A percentile compares a stretch with the other conserved stretches of the same genome.
Conservation (phyloP, 2,113 vertebrate genomes). For the Smithornis capensis region DNA sequence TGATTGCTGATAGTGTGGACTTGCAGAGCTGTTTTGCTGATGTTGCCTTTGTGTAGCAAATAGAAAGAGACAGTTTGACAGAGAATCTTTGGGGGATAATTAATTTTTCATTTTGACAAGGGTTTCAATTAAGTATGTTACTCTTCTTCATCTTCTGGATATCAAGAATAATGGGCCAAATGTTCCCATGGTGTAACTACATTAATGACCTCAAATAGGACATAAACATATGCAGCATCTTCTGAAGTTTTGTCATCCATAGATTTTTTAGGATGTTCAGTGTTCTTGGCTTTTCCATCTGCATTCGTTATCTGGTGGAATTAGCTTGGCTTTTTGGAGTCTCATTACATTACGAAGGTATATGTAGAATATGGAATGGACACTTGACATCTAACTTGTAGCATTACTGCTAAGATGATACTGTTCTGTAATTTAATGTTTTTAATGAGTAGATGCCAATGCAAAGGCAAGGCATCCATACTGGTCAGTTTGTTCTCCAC, state of each 20-base stretch:
- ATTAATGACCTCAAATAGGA: background rate
- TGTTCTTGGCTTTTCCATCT: background rate
- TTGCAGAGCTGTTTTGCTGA: constrained; percentile 20
- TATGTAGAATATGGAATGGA: background rate
- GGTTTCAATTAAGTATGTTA: constrained; percentile 55
- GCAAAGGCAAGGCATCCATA: background rate
- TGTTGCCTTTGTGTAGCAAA: constrained; percentile 20
- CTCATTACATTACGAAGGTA: background rate
- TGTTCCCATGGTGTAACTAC: constrained; percentile 3
- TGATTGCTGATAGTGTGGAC: background rate
- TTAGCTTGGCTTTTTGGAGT: background rate
- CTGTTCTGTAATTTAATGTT: background rate
- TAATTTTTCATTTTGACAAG: constrained; percentile 58
- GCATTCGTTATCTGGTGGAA: background rate
- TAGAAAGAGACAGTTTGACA: constrained; percentile 60
- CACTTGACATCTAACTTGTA: background rate
- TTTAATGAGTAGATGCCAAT: background rate
- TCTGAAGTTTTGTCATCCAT: background rate
- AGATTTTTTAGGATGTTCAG: background rate
- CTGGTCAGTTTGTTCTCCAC: background rate
- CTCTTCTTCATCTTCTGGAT: constrained; percentile 27
- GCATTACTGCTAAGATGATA: background rate
- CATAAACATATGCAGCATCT: background rate
- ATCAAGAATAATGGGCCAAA: constrained; percentile 27
- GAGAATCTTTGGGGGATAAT: constrained; percentile 55